Conservation (phyloP, 2,888 invertebrate species). For the Halocaridina rubra region DNA sequence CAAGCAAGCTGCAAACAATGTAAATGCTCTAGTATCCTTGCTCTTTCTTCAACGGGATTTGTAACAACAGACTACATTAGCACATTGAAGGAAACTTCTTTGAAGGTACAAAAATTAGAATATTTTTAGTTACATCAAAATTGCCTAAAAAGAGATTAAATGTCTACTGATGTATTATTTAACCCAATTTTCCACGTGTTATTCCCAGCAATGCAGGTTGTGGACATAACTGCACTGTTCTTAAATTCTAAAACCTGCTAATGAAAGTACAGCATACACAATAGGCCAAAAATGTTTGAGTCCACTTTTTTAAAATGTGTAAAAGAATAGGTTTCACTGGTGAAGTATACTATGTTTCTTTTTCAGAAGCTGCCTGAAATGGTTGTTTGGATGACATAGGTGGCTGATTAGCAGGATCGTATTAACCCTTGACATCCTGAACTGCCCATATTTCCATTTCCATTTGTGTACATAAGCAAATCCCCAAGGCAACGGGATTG, state of each 20-base stretch:
- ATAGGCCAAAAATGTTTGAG: constrained; percentile 26
- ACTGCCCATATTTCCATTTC: too few relatives aligned
- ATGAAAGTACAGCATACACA: constrained; percentile 37
- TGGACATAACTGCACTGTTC: constrained; percentile 27
- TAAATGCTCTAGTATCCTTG: too few relatives aligned
- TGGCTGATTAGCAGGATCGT: neutral
- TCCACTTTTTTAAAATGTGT: too few relatives aligned
- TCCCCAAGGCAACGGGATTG: too few relatives aligned
- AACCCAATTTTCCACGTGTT: constrained; percentile 28
- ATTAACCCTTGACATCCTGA: too few relatives aligned
- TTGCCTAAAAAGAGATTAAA: neutral
- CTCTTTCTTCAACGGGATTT: neutral
- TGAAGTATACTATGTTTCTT: too few relatives aligned
- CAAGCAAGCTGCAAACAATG: constrained; percentile 20
- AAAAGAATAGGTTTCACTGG: too few relatives aligned
- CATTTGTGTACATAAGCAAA: too few relatives aligned
- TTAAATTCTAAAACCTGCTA: constrained; percentile 22
- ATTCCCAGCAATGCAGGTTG: constrained; percentile 19
- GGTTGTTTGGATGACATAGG: neutral
- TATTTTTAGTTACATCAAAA: constrained; percentile 26
- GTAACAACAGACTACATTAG: constrained; percentile 40
- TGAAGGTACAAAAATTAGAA: constrained; percentile 24
- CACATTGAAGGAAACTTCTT: constrained; percentile 24
- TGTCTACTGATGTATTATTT: constrained; percentile 22
- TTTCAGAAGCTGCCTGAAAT: neutral